Evolutionary conservation across 1,140 invertebrate genomes (phyloP).

Genomic region (Drosophila littoralis): DNA sequence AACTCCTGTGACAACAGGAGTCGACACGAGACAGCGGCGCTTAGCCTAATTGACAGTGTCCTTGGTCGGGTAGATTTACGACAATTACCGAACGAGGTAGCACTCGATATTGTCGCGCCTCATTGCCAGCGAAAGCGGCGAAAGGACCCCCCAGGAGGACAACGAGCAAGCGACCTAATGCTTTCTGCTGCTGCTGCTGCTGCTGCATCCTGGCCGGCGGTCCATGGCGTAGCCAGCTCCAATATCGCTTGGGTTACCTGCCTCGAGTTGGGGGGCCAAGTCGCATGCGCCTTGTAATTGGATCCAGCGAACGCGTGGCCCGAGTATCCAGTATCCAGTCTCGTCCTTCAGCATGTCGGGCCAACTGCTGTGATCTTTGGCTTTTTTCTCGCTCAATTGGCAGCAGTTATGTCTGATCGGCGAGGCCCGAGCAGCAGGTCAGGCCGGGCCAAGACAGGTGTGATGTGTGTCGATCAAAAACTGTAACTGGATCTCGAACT

Average conservation of each 20-base stretch:
- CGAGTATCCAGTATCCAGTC: background rate
- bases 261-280: slow-evolving; percentile 14
- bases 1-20: slow-evolving; percentile 37
- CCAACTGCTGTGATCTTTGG: slow-evolving; percentile 73
- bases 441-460: slow-evolving; percentile 56
- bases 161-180: slow-evolving; percentile 38
- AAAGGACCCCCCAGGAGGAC: slow-evolving; percentile 53
- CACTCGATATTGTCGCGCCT: slow-evolving; percentile 17
- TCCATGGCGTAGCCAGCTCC: slow-evolving; percentile 39
- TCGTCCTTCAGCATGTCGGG: slow-evolving; percentile 37
- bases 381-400: slow-evolving; percentile 33
- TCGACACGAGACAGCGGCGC: slow-evolving; percentile 64
- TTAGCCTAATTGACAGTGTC: slow-evolving; percentile 73
- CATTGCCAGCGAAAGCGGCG: slow-evolving; percentile 57
- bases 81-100: slow-evolving; percentile 31
- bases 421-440: background rate
- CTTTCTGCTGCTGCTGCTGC: slow-evolving; percentile 13
- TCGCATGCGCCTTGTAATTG: slow-evolving; percentile 63
- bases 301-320: slow-evolving; percentile 68
- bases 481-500: slow-evolving; percentile 55
- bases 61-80: slow-evolving; percentile 54
- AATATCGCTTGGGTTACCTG: slow-evolving; percentile 20
- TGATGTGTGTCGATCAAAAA: slow-evolving; percentile 61
- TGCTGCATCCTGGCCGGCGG: slow-evolving; percentile 56
- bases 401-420: slow-evolving; percentile 32